Evolutionary conservation across 2,113 vertebrate genomes (phyloP), one percentile per base, ranked within the genome.

Genomic region (Stercorarius parasiticus): DNA sequence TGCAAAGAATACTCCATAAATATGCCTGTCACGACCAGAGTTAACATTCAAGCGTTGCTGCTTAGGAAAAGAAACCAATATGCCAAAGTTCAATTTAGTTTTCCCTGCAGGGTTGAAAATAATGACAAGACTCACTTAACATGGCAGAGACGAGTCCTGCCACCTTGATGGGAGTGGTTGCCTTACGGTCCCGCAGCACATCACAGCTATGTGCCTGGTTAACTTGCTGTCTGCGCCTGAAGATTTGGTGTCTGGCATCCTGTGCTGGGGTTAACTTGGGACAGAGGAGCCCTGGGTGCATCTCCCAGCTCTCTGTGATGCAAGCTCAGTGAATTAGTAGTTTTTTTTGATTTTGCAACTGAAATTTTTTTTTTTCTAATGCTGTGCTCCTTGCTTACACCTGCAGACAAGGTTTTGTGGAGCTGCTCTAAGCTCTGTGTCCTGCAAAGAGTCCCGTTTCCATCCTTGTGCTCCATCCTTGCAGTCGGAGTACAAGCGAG

Each of bases 1-100:
- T 94, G 42, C 90, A 79, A 93, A 96, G 85, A 90, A 73, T 86
- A 69, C 58, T 86, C 83, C 79, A 49, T 95, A 90, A 91, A 83
- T 94, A 43, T 72, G 52, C 47, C 77, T 88, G 55, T 93, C 90
- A 90, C 84, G 65, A 77, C 52, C 0, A 0, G 59, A 93, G 74
- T 93, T 95, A 95, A 80, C 84, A 86, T 91, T 96, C 23, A 10
- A 70, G 55, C 0, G 0, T 88, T 85, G 49, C 77, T 90, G 59
- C 86, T 82, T 94, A 85, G 94, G 58, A 77, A 69, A 91, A 87
- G 88, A 73, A 97, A 72, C 21, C 81, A 62, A 50, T 90, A 80
- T 73, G 61, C 61, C 84, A 77, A 59, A 85, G 61, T 89, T 89
- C 78, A 88, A 55, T 91, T 91, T 79, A 49, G 45, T 66, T 95